Conservation (phyloP, 2,113 vertebrate genomes). For the Dolichallabes microphthalmus region DNA sequence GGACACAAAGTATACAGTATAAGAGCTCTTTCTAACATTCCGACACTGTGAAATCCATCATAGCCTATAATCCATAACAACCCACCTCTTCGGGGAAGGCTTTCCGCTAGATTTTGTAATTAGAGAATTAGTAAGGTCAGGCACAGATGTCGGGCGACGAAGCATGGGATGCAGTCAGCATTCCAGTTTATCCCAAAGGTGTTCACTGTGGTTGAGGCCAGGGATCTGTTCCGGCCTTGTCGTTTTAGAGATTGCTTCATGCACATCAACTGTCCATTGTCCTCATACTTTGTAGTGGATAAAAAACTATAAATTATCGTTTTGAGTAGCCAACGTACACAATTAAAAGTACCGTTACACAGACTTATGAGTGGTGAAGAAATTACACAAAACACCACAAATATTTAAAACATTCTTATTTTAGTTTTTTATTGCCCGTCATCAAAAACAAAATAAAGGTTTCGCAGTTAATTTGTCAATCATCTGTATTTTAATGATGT, state of each 20-base stretch:
- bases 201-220: too few relatives aligned
- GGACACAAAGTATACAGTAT: background rate
- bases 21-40: background rate
- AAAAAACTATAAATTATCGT: background rate
- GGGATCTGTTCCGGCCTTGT: too few relatives aligned
- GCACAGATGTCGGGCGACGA: background rate
- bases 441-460: background rate
- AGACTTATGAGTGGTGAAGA: background rate
- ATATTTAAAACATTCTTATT: background rate
- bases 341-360: background rate
- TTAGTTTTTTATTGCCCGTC: background rate
- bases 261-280: background rate
- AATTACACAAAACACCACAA: background rate
- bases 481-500: background rate
- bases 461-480: background rate
- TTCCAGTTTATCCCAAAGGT: background rate
- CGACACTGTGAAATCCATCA: background rate
- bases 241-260: too few relatives aligned
- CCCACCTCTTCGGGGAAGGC: background rate
- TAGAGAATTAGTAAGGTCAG: background rate
- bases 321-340: background rate
- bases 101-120: background rate
- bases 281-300: background rate
- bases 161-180: background rate
- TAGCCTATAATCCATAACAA: background rate